Conservation (phyloP, 1,140 invertebrate genomes). For the Trichonephila clavata region DNA sequence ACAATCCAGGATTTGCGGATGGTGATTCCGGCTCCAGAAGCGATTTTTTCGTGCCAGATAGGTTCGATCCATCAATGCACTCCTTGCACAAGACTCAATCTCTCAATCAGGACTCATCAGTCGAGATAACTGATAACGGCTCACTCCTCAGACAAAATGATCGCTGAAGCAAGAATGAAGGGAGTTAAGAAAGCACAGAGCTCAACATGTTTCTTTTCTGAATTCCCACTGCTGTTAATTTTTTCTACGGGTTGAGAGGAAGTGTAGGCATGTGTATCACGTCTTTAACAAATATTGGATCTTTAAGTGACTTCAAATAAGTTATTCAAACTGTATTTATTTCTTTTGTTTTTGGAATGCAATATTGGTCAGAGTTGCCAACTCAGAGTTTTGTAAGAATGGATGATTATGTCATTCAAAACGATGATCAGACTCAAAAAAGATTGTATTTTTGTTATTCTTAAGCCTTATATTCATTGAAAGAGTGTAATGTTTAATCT, state of each 20-base stretch:
- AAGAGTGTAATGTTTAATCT: no score
- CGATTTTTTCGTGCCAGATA: background rate
- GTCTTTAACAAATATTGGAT: background rate
- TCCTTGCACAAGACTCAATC: background rate
- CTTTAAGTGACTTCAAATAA: background rate
- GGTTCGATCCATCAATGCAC: slow-evolving; percentile 10
- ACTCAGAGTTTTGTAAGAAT: no score
- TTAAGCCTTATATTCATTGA: no score
- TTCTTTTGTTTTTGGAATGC: no score
- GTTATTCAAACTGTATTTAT: background rate
- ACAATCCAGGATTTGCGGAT: background rate
- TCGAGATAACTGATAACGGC: background rate
- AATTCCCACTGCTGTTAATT: background rate
- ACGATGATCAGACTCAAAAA: no score
- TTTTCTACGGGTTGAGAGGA: background rate
- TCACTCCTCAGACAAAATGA: slow-evolving; percentile 18
- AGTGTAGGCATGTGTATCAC: background rate
- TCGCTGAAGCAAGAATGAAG: background rate
- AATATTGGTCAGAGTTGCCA: no score
- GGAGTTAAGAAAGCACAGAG: slow-evolving; percentile 37
- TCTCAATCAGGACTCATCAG: background rate
- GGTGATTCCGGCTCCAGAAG: background rate
- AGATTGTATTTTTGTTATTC: no score
- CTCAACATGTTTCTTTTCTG: background rate
- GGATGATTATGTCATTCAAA: no score